phyloP scores from a whole-genome alignment of 2,797 vertebrate genomes.

The Ambastaia sidthimunki region DNA sequence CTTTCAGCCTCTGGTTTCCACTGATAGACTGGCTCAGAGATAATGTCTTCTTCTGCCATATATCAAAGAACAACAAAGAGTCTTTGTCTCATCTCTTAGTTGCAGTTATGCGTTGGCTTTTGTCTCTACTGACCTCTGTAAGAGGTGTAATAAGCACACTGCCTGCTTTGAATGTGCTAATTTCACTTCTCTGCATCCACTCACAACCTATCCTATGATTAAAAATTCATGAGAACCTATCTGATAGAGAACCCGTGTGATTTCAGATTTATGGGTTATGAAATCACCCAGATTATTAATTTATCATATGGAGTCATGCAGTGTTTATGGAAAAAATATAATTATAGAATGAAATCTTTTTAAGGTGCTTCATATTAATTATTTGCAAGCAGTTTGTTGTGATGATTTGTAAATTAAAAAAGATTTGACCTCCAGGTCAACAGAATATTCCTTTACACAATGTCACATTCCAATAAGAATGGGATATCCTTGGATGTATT shows the following conservation, averaged over 20 bases:
- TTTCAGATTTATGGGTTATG: constrained; percentile 1
- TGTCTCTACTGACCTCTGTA: constrained; percentile 35
- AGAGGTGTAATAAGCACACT: constrained; percentile 39
- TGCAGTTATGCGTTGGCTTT: constrained; percentile 3
- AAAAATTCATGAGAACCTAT: constrained; percentile 28
- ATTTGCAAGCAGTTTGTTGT: background rate
- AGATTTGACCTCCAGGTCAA: background rate
- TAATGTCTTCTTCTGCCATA: background rate
- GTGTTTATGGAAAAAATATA: background rate
- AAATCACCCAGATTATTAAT: constrained; percentile 3
- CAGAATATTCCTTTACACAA: background rate
- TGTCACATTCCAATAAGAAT: background rate
- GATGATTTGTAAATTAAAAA: background rate
- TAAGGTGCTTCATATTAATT: background rate
- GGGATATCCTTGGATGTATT: background rate
- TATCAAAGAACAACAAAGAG: background rate
- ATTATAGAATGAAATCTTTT: background rate
- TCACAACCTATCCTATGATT: constrained; percentile 20
- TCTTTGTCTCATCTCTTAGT: constrained; percentile 12
- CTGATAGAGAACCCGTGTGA: constrained; percentile 1
- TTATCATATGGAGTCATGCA: background rate
- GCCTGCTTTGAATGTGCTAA: constrained; percentile 24
- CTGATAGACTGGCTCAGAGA: background rate
- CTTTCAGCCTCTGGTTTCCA: background rate
- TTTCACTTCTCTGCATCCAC: constrained; percentile 20